phyloP scores from a whole-genome alignment of 2,888 invertebrate genomes.

The Lepidocyrtinus sp. region DNA sequence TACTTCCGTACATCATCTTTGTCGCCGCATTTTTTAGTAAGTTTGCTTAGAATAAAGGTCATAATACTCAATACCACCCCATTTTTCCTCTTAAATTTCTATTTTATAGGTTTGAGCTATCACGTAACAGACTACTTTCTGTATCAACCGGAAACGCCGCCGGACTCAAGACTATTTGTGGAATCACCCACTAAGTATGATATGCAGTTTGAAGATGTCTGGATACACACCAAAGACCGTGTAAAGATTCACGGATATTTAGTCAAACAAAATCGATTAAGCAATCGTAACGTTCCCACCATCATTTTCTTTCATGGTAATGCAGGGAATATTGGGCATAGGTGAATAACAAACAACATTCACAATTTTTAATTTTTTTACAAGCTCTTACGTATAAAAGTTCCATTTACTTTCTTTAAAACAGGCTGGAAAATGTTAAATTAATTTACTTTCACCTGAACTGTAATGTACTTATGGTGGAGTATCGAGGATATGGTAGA shows the following conservation, averaged over 20 bases:
- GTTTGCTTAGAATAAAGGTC: conserved; percentile 28
- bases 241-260: conserved; percentile 86
- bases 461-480: conserved; percentile 92
- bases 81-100: no score
- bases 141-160: conserved; percentile 75
- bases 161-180: conserved; percentile 89
- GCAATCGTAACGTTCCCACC: conserved; percentile 83
- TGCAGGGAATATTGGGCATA: conserved; percentile 97
- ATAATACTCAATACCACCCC: background rate
- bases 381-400: no score
- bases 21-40: conserved; percentile 66
- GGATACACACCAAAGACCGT: conserved; percentile 83
- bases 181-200: conserved; percentile 89
- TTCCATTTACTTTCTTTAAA: no score
- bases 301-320: conserved; percentile 95
- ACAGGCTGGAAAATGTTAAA: conserved; percentile 88
- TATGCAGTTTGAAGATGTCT: conserved; percentile 88
- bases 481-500: conserved; percentile 94
- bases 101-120: conserved; percentile 64
- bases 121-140: conserved; percentile 67
- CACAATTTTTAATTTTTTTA: no score
- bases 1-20: conserved; percentile 64
- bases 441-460: conserved; percentile 86
- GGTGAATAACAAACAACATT: no score
- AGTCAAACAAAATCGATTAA: conserved; percentile 81